A percentile compares a stretch with the other conserved stretches of the same genome.
These are phyloP conservation scores for Poecilobothrus nobilitatus DNA, from an alignment of 2,888 invertebrate species.

Conservation along the genomic window DNA sequence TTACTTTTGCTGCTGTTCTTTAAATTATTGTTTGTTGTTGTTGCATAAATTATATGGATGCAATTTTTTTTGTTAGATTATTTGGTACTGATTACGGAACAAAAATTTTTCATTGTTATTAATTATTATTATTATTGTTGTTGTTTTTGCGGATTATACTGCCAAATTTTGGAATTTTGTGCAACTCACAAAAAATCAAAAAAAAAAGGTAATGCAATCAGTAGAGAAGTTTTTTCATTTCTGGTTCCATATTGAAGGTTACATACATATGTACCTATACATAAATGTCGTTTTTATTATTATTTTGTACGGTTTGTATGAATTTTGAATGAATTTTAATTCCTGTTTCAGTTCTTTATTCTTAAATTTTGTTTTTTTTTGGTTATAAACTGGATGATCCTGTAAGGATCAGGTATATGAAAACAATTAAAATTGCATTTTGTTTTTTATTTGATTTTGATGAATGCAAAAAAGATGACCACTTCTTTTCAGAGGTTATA, in stretches of 20 bases:
- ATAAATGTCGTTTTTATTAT: no score
- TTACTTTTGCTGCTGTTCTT: no score
- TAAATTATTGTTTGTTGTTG: no score
- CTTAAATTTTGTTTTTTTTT: not conserved
- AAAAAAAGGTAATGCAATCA: not conserved
- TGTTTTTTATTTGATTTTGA: not conserved
- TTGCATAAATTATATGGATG: no score
- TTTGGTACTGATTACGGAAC: slow-evolving; percentile 4
- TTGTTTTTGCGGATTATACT: no score
- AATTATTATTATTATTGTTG: no score
- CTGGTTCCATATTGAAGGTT: no score
- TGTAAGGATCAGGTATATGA: not conserved
- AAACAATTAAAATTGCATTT: not conserved
- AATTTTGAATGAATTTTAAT: not conserved
- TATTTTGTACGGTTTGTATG: no score
- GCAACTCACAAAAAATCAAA: not conserved
- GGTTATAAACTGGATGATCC: not conserved
- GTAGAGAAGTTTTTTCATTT: not conserved
- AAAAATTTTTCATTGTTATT: not conserved
- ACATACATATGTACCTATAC: not conserved
- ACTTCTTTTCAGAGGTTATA: not conserved
- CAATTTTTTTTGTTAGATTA: not conserved
- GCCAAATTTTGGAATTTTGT: no score
- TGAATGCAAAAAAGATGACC: not conserved
- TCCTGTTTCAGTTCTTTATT: not conserved